These are phyloP conservation scores for Pararge aegeria DNA, from an alignment of 1,140 invertebrate species.

Conservation along the genomic window DNA sequence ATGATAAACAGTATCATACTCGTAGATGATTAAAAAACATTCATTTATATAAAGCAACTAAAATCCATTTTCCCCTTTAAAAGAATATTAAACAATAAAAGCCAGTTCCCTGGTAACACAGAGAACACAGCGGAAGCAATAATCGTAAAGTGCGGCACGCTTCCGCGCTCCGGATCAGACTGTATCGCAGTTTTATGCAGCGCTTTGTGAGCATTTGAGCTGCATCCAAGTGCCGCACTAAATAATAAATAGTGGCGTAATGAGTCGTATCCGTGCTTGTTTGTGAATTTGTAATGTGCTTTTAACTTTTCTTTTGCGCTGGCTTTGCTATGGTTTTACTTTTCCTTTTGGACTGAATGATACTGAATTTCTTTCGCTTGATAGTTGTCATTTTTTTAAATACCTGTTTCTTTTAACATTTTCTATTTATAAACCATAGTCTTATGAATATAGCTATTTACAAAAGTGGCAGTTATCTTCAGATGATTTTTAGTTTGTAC, in stretches of 20 bases:
- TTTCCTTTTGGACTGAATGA: background rate
- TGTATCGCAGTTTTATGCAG: slow-evolving; percentile 51
- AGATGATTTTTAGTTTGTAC: no score
- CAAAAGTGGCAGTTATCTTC: no score
- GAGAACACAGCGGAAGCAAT: slow-evolving; percentile 51
- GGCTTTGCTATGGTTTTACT: background rate
- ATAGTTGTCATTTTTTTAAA: background rate
- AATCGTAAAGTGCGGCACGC: slow-evolving; percentile 58
- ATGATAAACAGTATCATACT: no score
- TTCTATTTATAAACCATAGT: no score
- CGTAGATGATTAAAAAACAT: no score
- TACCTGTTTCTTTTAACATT: no score
- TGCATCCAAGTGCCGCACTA: slow-evolving; percentile 6
- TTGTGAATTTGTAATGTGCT: slow-evolving; percentile 5
- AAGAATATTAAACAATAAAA: slow-evolving; percentile 42
- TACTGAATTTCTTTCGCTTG: background rate
- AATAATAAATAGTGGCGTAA: slow-evolving; percentile 24
- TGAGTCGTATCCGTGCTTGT: slow-evolving; percentile 19
- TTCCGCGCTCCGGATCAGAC: slow-evolving; percentile 39
- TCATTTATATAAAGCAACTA: no score
- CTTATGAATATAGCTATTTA: no score
- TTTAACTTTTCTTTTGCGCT: background rate
- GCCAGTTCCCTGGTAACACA: slow-evolving; percentile 35
- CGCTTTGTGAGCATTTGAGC: slow-evolving; percentile 48
- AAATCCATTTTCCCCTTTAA: no score